Evolutionary conservation across 1,140 invertebrate genomes (phyloP).

Genomic region (Palaemon carinicauda): DNA sequence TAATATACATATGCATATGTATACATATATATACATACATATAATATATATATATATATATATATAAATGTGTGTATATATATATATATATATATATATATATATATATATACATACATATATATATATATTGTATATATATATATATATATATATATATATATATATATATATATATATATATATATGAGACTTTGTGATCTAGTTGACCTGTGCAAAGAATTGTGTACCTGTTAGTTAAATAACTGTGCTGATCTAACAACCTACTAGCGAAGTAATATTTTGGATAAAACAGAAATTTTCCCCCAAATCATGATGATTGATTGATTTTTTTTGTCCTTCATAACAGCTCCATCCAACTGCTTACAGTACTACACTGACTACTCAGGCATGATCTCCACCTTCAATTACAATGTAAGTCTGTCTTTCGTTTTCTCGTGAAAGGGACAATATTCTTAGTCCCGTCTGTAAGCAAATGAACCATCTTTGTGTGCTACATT

Average conservation of each 20-base stretch:
- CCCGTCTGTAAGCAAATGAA: not conserved
- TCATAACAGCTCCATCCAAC: slow-evolving; percentile 69
- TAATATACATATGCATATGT: too few relatives aligned
- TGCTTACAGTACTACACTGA: slow-evolving; percentile 77
- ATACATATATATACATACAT: too few relatives aligned
- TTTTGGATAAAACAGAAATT: too few relatives aligned
- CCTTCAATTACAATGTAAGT: slow-evolving; percentile 75
- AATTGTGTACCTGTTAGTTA: too few relatives aligned
- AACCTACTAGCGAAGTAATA: too few relatives aligned
- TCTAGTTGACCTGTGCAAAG: slow-evolving; percentile 65
- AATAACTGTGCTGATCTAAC: too few relatives aligned
- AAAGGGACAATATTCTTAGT: not conserved
- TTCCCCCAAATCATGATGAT: not conserved
- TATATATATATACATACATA: too few relatives aligned
- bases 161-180: slow-evolving; percentile 24
- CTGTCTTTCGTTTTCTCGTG: not conserved
- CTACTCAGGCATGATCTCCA: slow-evolving; percentile 71
- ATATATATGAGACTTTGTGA: slow-evolving; percentile 67
- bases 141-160: slow-evolving; percentile 10
- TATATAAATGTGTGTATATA: too few relatives aligned
- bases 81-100: too few relatives aligned
- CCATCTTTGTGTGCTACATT: too few relatives aligned
- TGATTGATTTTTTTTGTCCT: slow-evolving; percentile 59
- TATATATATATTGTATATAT: too few relatives aligned
- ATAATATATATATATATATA: too few relatives aligned